A percentile compares a stretch with the other conserved stretches of the same genome.
These are phyloP conservation scores for Anguilla obscura DNA, from an alignment of 2,797 vertebrate genomes.

Conservation along the genomic window DNA sequence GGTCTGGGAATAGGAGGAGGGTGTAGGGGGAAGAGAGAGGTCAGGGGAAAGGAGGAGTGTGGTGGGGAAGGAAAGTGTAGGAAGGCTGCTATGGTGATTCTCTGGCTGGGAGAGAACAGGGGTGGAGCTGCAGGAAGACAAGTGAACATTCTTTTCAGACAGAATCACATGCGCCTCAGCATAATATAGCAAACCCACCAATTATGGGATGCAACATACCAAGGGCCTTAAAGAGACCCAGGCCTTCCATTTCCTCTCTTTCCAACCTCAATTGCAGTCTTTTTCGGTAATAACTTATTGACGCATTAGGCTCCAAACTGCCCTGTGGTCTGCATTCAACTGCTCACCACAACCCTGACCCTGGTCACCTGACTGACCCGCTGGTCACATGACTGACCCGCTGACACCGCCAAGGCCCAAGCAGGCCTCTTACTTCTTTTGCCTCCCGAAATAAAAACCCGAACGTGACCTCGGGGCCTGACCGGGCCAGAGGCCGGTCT, in stretches of 20 bases:
- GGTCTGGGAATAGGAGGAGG: not conserved
- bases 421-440: not conserved
- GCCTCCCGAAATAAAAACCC: not conserved
- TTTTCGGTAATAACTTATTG: not conserved
- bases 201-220: slow-evolving; percentile 56
- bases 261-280: not conserved
- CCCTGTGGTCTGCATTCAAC: not conserved
- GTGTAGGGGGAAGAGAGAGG: not conserved
- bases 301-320: not conserved
- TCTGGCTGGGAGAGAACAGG: slow-evolving; percentile 45
- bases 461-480: not conserved
- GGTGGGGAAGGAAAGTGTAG: not conserved
- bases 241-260: too few relatives aligned
- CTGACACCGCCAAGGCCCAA: not conserved
- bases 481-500: not conserved
- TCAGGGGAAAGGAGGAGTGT: not conserved
- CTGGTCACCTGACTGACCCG: not conserved
- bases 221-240: slow-evolving; percentile 53
- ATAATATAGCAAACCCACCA: slow-evolving; percentile 49
- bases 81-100: slow-evolving; percentile 47
- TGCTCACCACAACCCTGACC: not conserved
- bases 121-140: slow-evolving; percentile 21
- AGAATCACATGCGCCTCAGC: slow-evolving; percentile 38
- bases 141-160: slow-evolving; percentile 48
- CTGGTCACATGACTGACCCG: not conserved